Evolutionary conservation across 2,797 vertebrate species (phyloP), one percentile per base, ranked within the genome.

Genomic region (Lagorchestes hirsutus): DNA sequence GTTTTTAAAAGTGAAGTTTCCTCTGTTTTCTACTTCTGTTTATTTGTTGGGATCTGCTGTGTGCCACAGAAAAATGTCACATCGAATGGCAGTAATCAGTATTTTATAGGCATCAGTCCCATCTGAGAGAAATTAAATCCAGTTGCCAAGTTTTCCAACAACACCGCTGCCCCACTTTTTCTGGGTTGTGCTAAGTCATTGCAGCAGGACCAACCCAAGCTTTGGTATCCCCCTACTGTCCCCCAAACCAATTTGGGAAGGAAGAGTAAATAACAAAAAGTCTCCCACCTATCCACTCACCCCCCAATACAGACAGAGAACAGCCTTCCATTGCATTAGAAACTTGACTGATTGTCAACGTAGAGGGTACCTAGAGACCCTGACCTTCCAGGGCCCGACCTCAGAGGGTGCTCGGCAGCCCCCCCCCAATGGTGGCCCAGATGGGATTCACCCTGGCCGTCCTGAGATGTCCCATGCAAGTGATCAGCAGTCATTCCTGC

Each of bases 391-490:
- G 40, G n/a, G 34, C 14, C 14, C 0, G 12, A 22, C 31, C 34
- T n/a, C 34, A n/a, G 62, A 18, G 62, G 34, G 14, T 4, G 29
- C 24, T 62, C 31, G 8, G 34, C 62, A 5, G 4, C 31, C 62
- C 14, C 59, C 13, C 31, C 31, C 97, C 55, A 92, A 67, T 54
- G 62, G 18, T 34, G 95, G 93, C 40, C 87, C 59, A 91, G 13
- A 29, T 93, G 34, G 96, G 4, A 58, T 5, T 82, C 40, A 0
- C 40, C n/a, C 29, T 87, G 92, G 95, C 95, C 94, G 13, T 95
- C 50, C 54, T 96, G 96, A 96, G 46, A 82, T 96, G 92, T 96
- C 97, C 97, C 95, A 93, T 95, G 62, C 93, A 59, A 91, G n/a
- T 14, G 93, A 93, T 96, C 96, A 95, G 95, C 54, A 95, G 87